Evolutionary conservation across 2,113 vertebrate genomes (phyloP).

Genomic region (Hyperoodon ampullatus): DNA sequence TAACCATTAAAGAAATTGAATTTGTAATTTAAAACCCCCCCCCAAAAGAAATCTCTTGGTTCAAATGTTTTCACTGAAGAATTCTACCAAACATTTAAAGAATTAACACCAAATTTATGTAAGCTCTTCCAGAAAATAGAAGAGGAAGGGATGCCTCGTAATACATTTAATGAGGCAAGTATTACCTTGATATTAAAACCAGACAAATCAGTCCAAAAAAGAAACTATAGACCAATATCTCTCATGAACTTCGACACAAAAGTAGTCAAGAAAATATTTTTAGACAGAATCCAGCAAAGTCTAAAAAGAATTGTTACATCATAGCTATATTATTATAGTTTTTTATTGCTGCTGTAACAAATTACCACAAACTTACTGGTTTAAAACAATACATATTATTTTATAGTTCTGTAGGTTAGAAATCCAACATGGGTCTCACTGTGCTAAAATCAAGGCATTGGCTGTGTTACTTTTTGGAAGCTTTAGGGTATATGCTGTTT

Average conservation of each 20-base stretch:
- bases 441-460: not conserved
- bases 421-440: not conserved
- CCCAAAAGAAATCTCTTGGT: not conserved
- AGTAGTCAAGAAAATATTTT: not conserved
- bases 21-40: not conserved
- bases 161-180: not conserved
- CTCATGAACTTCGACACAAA: not conserved
- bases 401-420: not conserved
- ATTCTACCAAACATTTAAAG: not conserved
- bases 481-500: not conserved
- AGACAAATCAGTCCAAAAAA: not conserved
- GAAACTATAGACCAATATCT: not conserved
- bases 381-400: not conserved
- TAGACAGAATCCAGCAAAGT: not conserved
- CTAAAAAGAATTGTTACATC: not conserved
- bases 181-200: not conserved
- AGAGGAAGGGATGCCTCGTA: not conserved
- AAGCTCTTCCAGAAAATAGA: not conserved
- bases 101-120: not conserved
- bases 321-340: not conserved
- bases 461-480: not conserved
- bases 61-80: not conserved
- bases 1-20: not conserved
- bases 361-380: not conserved
- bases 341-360: not conserved